Conservation (phyloP, 2,113 vertebrate species). For the Isichthys henryi region DNA sequence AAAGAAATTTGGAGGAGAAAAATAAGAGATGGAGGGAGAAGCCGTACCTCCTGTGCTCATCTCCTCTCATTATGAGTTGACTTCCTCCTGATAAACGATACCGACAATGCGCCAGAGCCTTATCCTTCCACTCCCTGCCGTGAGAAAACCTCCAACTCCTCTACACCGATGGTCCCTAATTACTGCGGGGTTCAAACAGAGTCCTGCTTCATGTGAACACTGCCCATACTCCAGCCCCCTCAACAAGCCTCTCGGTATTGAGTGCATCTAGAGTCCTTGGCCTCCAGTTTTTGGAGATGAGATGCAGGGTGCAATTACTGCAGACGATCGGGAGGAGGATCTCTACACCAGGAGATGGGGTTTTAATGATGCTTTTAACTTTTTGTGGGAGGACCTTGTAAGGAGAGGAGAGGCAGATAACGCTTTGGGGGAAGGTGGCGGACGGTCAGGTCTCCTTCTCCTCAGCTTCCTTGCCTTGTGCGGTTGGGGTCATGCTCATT, state of each 20-base stretch:
- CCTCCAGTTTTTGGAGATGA: constrained; percentile 23
- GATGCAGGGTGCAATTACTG: constrained; percentile 32
- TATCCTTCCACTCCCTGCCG: constrained; percentile 23
- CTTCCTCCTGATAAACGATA: constrained; percentile 23
- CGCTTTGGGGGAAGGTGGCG: background rate
- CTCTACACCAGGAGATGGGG: constrained; percentile 16
- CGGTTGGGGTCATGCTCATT: constrained; percentile 39
- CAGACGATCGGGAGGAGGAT: constrained; percentile 19
- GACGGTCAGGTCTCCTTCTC: background rate
- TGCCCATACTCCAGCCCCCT: background rate
- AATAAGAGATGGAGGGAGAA: background rate
- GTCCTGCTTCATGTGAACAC: constrained; percentile 10
- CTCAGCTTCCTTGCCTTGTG: constrained; percentile 32
- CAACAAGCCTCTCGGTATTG: background rate
- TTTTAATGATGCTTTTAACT: constrained; percentile 47
- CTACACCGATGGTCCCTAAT: constrained; percentile 38
- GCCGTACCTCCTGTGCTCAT: background rate
- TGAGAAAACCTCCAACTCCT: constrained; percentile 21
- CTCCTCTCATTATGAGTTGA: background rate
- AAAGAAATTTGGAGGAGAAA: background rate
- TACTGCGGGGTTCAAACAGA: constrained; percentile 29
- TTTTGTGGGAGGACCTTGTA: constrained; percentile 22
- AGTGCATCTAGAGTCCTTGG: constrained; percentile 27
- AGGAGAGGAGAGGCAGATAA: constrained; percentile 23
- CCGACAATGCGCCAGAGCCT: constrained; percentile 16